Evolutionary conservation across 2,888 invertebrate species (phyloP).

Genomic region (Xiphydria camelus): DNA sequence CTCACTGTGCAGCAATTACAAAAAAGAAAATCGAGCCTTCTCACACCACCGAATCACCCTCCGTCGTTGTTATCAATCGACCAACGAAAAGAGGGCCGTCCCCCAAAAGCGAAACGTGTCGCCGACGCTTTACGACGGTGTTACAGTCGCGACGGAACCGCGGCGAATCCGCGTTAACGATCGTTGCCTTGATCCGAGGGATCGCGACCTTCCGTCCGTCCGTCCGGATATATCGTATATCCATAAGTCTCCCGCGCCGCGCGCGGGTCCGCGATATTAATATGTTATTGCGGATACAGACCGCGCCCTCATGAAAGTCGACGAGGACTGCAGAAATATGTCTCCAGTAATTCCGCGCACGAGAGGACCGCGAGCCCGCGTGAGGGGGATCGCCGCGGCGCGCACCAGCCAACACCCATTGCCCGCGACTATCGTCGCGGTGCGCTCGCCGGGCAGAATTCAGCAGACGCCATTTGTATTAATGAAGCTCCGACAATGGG

Average conservation of each 20-base stretch:
- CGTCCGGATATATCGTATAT: no score
- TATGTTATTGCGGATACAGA: constrained; percentile 58
- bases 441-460: constrained; percentile 46
- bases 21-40: not conserved
- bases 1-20: no score
- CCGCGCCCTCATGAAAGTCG: constrained; percentile 58
- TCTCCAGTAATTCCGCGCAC: constrained; percentile 31
- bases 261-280: constrained; percentile 47
- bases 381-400: constrained; percentile 18
- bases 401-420: no score
- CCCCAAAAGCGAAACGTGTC: constrained; percentile 42
- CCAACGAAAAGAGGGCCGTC: constrained; percentile 25
- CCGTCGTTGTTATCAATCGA: constrained; percentile 33
- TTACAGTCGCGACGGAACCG: constrained; percentile 38
- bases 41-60: no score
- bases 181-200: constrained; percentile 41
- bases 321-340: constrained; percentile 56
- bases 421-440: no score
- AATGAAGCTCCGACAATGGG: constrained; percentile 57
- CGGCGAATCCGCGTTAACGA: constrained; percentile 36
- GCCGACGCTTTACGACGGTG: constrained; percentile 51
- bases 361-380: constrained; percentile 7
- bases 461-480: constrained; percentile 59
- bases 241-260: constrained; percentile 44
- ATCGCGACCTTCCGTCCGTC: constrained; percentile 41